phyloP scores from a whole-genome alignment of 2,888 invertebrate genomes.

The Luperina nickerlii region DNA sequence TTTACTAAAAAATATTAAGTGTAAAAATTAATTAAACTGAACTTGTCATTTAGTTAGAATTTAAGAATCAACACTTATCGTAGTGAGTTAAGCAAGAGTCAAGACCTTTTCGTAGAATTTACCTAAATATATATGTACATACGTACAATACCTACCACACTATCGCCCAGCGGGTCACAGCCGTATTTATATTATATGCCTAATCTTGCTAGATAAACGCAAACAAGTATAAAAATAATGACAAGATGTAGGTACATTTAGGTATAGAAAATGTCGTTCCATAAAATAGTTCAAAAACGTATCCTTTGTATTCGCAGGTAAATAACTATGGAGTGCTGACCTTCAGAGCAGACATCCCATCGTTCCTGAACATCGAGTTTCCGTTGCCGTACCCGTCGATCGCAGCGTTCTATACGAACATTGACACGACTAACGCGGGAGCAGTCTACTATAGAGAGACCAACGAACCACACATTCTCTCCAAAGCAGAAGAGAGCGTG shows the following conservation, averaged over 20 bases:
- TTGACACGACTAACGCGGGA: slow-evolving; percentile 94
- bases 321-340: slow-evolving; percentile 97
- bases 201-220: slow-evolving; percentile 68
- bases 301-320: slow-evolving; percentile 92
- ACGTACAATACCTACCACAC: slow-evolving; percentile 54
- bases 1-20: background rate
- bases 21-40: background rate
- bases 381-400: slow-evolving; percentile 97
- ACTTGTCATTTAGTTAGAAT: slow-evolving; percentile 9
- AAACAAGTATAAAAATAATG: slow-evolving; percentile 59
- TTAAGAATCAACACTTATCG: slow-evolving; percentile 46
- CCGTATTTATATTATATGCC: slow-evolving; percentile 69
- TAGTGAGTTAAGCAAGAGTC: slow-evolving; percentile 73
- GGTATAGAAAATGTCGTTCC: slow-evolving; percentile 15
- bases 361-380: slow-evolving; percentile 96
- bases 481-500: slow-evolving; percentile 93
- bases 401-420: slow-evolving; percentile 97
- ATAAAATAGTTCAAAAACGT: background rate
- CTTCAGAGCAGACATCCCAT: slow-evolving; percentile 96
- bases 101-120: slow-evolving; percentile 74
- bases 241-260: slow-evolving; percentile 34
- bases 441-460: slow-evolving; percentile 94
- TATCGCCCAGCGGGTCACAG: slow-evolving; percentile 70
- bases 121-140: slow-evolving; percentile 66
- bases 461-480: slow-evolving; percentile 90